Evolutionary conservation across 2,888 invertebrate species (phyloP).

Genomic region (Gandaritis pyraliata): DNA sequence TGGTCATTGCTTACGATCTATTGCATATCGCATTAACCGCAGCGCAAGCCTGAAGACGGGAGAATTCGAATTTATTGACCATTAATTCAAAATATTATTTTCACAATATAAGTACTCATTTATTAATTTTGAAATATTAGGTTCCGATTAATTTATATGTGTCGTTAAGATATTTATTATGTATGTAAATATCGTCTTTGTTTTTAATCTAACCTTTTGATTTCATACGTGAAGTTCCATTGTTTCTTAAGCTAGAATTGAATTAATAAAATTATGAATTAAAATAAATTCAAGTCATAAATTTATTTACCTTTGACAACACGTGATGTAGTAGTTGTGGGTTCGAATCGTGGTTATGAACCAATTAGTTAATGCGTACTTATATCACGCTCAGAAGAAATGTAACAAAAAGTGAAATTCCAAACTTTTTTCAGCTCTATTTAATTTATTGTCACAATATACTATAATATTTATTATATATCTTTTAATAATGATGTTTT

Average conservation of each 20-base stretch:
- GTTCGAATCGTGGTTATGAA: too few relatives aligned
- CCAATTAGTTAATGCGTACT: too few relatives aligned
- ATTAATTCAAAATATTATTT: slow-evolving; percentile 85
- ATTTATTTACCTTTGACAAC: not conserved
- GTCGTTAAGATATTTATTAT: slow-evolving; percentile 84
- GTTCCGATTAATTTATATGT: slow-evolving; percentile 85
- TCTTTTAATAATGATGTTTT: slow-evolving; percentile 53
- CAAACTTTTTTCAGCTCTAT: too few relatives aligned
- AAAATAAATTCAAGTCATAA: not conserved
- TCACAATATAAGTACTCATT: slow-evolving; percentile 85
- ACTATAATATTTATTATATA: too few relatives aligned
- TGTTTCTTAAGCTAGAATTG: slow-evolving; percentile 42
- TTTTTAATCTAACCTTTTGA: slow-evolving; percentile 80
- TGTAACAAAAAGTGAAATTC: too few relatives aligned
- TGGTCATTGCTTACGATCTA: slow-evolving; percentile 51
- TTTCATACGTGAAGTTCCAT: slow-evolving; percentile 63
- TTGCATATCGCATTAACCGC: slow-evolving; percentile 56
- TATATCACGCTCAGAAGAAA: too few relatives aligned
- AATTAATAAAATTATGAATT: too few relatives aligned
- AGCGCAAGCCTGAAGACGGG: slow-evolving; percentile 83
- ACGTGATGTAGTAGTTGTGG: too few relatives aligned
- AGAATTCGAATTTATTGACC: slow-evolving; percentile 85
- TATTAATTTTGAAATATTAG: slow-evolving; percentile 85
- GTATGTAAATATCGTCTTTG: slow-evolving; percentile 83
- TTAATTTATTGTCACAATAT: too few relatives aligned